Conservation (phyloP, 2,113 vertebrate species). For the Cichladusa arquata region DNA sequence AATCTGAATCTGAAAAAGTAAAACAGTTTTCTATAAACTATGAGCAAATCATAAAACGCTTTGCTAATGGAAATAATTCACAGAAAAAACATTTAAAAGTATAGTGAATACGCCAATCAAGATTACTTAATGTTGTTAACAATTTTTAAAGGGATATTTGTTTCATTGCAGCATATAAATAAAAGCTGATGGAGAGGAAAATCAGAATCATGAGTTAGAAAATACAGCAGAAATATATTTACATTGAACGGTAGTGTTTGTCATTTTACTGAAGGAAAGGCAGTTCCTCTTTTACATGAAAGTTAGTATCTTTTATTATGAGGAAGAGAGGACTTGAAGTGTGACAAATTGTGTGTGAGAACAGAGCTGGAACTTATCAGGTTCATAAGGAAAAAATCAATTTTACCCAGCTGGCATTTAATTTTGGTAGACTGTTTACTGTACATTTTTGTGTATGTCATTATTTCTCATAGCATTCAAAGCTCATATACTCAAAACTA, state of each 20-base stretch:
- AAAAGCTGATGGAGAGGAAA: background rate
- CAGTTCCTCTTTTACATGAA: background rate
- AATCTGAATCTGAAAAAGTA: background rate
- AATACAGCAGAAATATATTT: background rate
- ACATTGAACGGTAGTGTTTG: background rate
- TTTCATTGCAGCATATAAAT: background rate
- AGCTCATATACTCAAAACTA: background rate
- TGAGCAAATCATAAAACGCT: background rate
- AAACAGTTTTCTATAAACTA: background rate
- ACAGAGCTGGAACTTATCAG: background rate
- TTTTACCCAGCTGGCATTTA: background rate
- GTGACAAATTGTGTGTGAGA: background rate
- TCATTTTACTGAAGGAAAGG: background rate
- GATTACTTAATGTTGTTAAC: background rate
- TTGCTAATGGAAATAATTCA: background rate
- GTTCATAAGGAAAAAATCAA: background rate
- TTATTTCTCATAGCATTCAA: background rate
- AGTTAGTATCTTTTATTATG: background rate
- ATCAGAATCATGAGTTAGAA: background rate
- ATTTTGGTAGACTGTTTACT: background rate
- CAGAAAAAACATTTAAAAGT: rapidly evolving
- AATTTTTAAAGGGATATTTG: background rate
- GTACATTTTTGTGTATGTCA: background rate
- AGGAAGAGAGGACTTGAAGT: background rate
- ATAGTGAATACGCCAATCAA: background rate